These are phyloP conservation scores for Drosophila ohnishii DNA, from an alignment of 1,140 invertebrate species.

Conservation along the genomic window DNA sequence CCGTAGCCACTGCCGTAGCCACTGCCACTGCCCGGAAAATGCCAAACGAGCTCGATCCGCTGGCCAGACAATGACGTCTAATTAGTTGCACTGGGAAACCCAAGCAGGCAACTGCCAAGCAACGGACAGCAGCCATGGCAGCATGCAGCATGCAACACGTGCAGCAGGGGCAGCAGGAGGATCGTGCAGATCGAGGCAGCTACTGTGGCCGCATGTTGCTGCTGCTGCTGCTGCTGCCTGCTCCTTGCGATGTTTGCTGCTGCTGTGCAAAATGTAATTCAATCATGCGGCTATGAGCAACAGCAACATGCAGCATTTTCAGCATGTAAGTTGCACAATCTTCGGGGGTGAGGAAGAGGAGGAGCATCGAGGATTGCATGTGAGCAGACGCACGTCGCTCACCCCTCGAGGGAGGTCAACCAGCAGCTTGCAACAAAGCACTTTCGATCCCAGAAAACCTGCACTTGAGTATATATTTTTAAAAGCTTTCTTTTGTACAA, in stretches of 20 bases:
- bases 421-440: constrained; percentile 40
- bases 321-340: constrained; percentile 64
- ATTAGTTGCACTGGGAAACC: constrained; percentile 63
- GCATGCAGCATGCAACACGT: constrained; percentile 50
- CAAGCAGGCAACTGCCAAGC: constrained; percentile 16
- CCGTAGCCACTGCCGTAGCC: constrained; percentile 28
- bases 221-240: constrained; percentile 29
- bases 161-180: constrained; percentile 42
- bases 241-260: constrained; percentile 38
- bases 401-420: constrained; percentile 72
- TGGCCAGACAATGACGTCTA: constrained; percentile 77
- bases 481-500: not conserved
- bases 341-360: not conserved
- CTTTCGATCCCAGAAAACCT: constrained; percentile 8
- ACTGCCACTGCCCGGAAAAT: constrained; percentile 57
- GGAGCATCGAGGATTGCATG: constrained; percentile 24
- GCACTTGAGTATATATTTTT: constrained; percentile 7
- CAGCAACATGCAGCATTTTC: constrained; percentile 48
- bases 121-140: constrained; percentile 26
- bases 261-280: constrained; percentile 78
- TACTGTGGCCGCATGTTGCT: constrained; percentile 51
- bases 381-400: constrained; percentile 75
- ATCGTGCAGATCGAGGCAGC: constrained; percentile 62
- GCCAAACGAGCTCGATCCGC: constrained; percentile 50
- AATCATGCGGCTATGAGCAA: constrained; percentile 68